These are phyloP conservation scores for Acrocephalus kingi DNA, from an alignment of 2,113 vertebrate species.

Conservation along the genomic window DNA sequence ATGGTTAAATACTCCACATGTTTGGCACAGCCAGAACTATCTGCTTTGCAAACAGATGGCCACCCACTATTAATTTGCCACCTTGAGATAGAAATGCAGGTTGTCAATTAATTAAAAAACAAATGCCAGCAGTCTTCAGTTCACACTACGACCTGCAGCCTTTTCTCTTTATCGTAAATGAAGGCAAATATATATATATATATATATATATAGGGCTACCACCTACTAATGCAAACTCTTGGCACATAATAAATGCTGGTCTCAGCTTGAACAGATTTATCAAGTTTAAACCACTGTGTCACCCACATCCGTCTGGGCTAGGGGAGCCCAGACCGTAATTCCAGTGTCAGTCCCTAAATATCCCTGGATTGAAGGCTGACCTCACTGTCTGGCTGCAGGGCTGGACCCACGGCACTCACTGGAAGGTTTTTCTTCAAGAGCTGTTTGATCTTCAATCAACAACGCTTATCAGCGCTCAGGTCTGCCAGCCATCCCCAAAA, in stretches of 20 bases:
- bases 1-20: not conserved
- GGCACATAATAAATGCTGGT: not conserved
- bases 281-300: not conserved
- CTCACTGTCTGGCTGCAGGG: conserved; percentile 29
- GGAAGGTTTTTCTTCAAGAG: not conserved
- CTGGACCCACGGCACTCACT: not conserved
- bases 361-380: not conserved
- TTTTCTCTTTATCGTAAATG: not conserved
- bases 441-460: conserved; percentile 53
- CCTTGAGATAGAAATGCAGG: conserved; percentile 41
- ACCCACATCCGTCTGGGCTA: not conserved
- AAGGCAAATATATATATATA: not conserved
- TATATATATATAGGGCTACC: not conserved
- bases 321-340: not conserved
- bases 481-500: conserved; percentile 45
- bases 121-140: not conserved
- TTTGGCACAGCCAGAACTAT: not conserved
- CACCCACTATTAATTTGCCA: conserved; percentile 48
- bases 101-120: conserved; percentile 49
- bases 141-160: not conserved
- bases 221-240: conserved; percentile 3
- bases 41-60: conserved; percentile 30
- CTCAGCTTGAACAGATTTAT: conserved; percentile 18
- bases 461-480: not conserved
- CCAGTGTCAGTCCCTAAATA: not conserved